Percentiles rank a stretch among this genome's conserved stretches.
phyloP scores from a whole-genome alignment of 2,888 invertebrate species.

The Baronia brevicornis region DNA sequence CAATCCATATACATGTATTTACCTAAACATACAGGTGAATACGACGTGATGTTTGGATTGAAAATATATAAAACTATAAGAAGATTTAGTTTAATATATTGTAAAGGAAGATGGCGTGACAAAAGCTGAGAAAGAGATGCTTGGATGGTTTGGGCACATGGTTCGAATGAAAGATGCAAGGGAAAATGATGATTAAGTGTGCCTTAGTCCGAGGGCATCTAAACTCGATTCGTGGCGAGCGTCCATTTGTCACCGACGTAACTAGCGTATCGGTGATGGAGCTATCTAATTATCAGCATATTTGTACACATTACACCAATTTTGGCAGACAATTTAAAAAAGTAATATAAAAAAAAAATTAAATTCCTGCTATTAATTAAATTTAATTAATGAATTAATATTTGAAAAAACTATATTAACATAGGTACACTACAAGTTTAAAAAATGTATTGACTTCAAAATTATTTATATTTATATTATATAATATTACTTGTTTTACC shows the following conservation, averaged over 20 bases:
- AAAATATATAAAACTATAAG: not conserved
- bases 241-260: conserved; percentile 43
- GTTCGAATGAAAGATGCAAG: conserved; percentile 3
- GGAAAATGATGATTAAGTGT: conserved; percentile 35
- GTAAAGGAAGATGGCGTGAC: too few relatives aligned
- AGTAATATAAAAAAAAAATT: not conserved
- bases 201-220: conserved; percentile 30
- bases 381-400: too few relatives aligned
- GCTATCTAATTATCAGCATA: conserved; percentile 10
- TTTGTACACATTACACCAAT: conserved; percentile 2
- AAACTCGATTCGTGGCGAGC: conserved; percentile 43
- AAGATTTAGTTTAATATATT: not conserved
- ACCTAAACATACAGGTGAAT: too few relatives aligned
- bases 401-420: too few relatives aligned
- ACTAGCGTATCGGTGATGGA: conserved; percentile 10
- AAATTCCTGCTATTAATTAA: not conserved
- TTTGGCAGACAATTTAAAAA: not conserved
- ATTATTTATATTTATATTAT: too few relatives aligned
- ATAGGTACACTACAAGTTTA: too few relatives aligned
- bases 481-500: too few relatives aligned
- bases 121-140: too few relatives aligned
- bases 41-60: too few relatives aligned
- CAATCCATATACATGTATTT: too few relatives aligned
- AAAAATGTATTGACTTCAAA: too few relatives aligned
- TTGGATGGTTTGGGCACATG: not conserved